Base-by-base conservation (phyloP, 2,113 vertebrate species). In the Ranitomeya imitator region DNA sequence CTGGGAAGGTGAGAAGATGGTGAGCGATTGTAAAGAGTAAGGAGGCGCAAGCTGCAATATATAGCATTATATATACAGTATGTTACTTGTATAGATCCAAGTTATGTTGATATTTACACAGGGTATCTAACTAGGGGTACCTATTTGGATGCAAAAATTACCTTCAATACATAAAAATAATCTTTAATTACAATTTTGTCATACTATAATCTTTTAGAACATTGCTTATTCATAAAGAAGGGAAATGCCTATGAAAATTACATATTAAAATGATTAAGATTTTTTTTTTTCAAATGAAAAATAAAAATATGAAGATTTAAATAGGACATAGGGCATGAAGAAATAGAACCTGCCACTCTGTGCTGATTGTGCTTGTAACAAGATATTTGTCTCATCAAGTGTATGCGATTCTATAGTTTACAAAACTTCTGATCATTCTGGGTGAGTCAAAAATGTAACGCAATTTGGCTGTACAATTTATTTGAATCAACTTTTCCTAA, bases 1-100 rank as follows among this genome's bases (percentile, higher is more conserved):
- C 90, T 91, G 90, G 91, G 88, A 90, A 91, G 90, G 67, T 82
- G 89, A 91, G 85, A 90, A 77, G 69, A 84, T 54, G 63, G 71
- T 83, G 23, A 69, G 82, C 26, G 23, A 63, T 10, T 60, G 55
- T 19, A 59, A 60, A 59, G 23, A 85, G 74, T 67, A 74, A 85
- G 67, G 67, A 73, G 65, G 67, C 71, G 69, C 51, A 59, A 10
- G 26, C 55, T 60, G 54, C 16, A 45, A 60, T 69, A 85, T 18
- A 85, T 74, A 59, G 11, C 69, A 76, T 12, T 60, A 37, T 84
- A 51, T 83, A 52, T 83, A 45, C 5, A 45, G 37, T 45, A 45
- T 5, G 4, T 45, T 45, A 71, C 71, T 83, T 83, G 51, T 83
- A 83, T 52, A 21, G 37, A 31, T 21, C 37, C n/a, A 21, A 31